phyloP scores from a whole-genome alignment of 2,113 vertebrate species.

The Oxygymnocypris stewartii region DNA sequence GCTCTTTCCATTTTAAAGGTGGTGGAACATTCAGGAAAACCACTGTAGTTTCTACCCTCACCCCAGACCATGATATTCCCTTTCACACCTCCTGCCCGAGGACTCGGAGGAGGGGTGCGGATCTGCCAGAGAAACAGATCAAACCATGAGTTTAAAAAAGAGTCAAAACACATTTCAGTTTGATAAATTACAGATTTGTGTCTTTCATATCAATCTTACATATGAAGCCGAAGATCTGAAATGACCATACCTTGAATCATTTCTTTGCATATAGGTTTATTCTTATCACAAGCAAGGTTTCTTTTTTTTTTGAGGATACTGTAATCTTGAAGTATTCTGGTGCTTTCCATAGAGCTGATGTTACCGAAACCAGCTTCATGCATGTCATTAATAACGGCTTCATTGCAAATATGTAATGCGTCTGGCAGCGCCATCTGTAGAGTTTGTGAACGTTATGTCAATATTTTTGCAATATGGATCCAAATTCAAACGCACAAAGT shows the following conservation, averaged over 20 bases:
- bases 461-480: neutral
- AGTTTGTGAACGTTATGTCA: neutral
- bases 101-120: conserved; percentile 10
- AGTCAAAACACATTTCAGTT: neutral
- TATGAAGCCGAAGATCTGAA: neutral
- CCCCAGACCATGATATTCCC: conserved; percentile 23
- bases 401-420: neutral
- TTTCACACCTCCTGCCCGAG: neutral
- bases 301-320: neutral
- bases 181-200: neutral
- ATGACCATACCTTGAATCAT: neutral
- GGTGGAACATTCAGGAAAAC: conserved; percentile 68
- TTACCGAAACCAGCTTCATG: neutral
- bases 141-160: neutral
- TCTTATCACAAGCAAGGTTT: neutral
- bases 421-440: conserved; percentile 33
- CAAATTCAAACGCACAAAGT: neutral
- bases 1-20: conserved; percentile 60
- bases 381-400: neutral
- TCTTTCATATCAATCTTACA: neutral
- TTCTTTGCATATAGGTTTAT: neutral
- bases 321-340: neutral
- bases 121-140: conserved; percentile 32
- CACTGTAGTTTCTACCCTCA: conserved; percentile 59
- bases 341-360: neutral